Base-by-base conservation (phyloP, 2,797 vertebrate genomes). In the Falco novaeseelandiae region DNA sequence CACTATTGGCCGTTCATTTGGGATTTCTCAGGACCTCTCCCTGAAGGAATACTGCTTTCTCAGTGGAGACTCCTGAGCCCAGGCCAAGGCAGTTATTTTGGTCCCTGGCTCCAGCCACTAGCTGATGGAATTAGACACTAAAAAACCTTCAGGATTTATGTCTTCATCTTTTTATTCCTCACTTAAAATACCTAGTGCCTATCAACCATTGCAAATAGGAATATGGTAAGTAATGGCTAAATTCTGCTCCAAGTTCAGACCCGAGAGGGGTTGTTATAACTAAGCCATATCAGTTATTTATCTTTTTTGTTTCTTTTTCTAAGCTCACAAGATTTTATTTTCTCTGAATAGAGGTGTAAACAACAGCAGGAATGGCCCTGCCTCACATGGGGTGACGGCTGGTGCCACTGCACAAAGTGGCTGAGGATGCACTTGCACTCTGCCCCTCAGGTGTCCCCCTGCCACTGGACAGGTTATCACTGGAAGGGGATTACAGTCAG, bases 1-100 rank as follows among this genome's bases (percentile, higher is more conserved):
- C 0, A 0, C 71, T 48, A 1, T 2, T 0, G 7, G 59, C 57
- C 74, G n/a, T 9, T 81, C 69, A 7, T 14, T 6, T 12, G 69
- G 76, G 65, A 52, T 78, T 87, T 55, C 89, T 81, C 55, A 66
- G 72, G 44, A 48, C 58, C 34, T 23, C 4, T 86, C 66, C 77
- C 89, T 86, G 69, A 55, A 95, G 82, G 79, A 91, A 38, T 9
- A 14, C 7, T 42, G 5, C 30, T 72, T 87, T 83, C 38, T 76
- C 48, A 7, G 3, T 15, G 58, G 51, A 89, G 59, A 85, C 14
- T 52, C 46, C 49, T 8, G 12, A 54, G 34, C 20, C 38, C 51
- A 58, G 49, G 78, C 14, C 10, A 40, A 14, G 8, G 51, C 32
- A 57, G 21, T 32, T 89, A 66, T 49, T 74, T 57, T 8, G 14